These are phyloP conservation scores for Talpa occidentalis DNA, from an alignment of 2,113 vertebrate species.

Conservation along the genomic window DNA sequence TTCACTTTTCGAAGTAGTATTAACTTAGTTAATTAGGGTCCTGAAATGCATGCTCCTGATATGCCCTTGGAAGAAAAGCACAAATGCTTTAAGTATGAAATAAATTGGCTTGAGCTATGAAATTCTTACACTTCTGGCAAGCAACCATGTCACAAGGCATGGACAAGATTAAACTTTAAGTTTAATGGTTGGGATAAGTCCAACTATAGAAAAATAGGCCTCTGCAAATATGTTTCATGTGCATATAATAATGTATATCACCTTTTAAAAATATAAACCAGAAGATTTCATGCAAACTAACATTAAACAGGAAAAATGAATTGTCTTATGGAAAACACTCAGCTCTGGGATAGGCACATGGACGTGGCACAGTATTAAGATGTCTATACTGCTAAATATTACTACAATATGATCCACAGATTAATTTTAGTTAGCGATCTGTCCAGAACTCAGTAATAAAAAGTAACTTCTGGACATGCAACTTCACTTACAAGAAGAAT, in stretches of 20 bases:
- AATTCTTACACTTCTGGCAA: constrained; percentile 47
- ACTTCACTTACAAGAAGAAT: constrained; percentile 33
- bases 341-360: background rate
- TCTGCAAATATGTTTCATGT: constrained; percentile 38
- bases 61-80: background rate
- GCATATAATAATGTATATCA: background rate
- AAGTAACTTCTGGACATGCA: background rate
- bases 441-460: background rate
- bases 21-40: constrained; percentile 15
- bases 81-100: constrained; percentile 58
- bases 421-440: background rate
- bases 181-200: constrained; percentile 23
- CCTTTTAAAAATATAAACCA: constrained; percentile 49
- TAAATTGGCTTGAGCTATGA: constrained; percentile 44
- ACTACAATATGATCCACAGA: background rate
- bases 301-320: background rate
- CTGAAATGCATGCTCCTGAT: background rate
- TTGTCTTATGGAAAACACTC: constrained; percentile 9
- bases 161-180: constrained; percentile 45
- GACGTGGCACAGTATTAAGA: background rate
- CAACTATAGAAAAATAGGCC: constrained; percentile 37
- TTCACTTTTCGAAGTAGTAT: background rate
- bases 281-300: constrained; percentile 44
- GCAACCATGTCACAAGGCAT: background rate
- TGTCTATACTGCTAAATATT: background rate